Evolutionary conservation across 2,113 vertebrate species (phyloP).

Genomic region (Vidua macroura): DNA sequence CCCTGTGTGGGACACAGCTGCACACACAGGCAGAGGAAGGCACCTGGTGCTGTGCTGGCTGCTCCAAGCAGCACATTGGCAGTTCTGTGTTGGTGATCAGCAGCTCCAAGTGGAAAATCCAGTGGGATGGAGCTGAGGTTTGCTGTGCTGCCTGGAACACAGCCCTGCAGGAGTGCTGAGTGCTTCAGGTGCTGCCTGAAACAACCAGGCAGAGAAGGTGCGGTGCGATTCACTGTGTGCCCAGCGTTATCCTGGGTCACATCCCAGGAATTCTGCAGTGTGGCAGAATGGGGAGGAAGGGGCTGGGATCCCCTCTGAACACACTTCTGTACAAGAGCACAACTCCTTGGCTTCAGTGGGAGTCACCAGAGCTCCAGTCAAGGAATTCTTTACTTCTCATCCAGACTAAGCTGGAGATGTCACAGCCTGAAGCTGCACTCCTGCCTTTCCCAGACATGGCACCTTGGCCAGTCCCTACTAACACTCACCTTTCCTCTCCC

Average conservation of each 20-base stretch:
- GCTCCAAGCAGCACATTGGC: background rate
- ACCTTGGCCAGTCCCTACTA: background rate
- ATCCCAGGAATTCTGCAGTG: background rate
- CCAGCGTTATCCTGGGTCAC: rapidly evolving
- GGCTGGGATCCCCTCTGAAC: background rate
- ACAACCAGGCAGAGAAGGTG: rapidly evolving
- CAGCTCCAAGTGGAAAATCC: rapidly evolving
- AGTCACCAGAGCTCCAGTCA: background rate
- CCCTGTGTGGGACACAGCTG: background rate
- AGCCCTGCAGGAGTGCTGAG: rapidly evolving
- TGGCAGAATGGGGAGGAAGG: background rate
- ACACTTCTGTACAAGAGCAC: rapidly evolving
- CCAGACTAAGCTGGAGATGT: background rate
- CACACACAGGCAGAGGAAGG: background rate
- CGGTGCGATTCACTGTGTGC: background rate
- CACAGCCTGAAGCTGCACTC: background rate
- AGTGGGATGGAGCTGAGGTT: rapidly evolving
- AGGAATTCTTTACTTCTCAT: background rate
- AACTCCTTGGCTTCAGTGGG: background rate
- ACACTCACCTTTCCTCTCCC: background rate
- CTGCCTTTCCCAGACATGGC: background rate
- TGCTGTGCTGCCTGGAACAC: rapidly evolving
- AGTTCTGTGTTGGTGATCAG: rapidly evolving
- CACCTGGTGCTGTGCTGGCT: background rate
- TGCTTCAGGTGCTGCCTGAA: background rate